phyloP scores from a whole-genome alignment of 2,888 invertebrate species.

The Apomyelois bistriatella region DNA sequence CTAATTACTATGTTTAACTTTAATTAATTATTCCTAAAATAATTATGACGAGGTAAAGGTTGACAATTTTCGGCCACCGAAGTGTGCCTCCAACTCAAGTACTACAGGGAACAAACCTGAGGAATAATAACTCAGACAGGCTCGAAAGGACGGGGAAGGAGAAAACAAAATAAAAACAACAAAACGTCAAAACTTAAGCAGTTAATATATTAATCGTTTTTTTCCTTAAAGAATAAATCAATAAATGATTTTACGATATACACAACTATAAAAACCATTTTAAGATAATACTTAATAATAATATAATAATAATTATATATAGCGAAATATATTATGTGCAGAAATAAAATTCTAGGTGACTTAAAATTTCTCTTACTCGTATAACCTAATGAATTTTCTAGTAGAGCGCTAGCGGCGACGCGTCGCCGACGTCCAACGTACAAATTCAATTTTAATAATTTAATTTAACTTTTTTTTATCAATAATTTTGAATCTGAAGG shows the following conservation, averaged over 20 bases:
- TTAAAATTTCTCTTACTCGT: conserved; percentile 78
- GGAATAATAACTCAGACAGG: conserved; percentile 48
- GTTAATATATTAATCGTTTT: conserved; percentile 79
- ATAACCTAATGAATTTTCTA: conserved; percentile 78
- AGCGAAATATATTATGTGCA: conserved; percentile 81
- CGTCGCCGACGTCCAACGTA: conserved; percentile 58
- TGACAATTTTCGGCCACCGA: conserved; percentile 65
- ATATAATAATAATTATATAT: conserved; percentile 80
- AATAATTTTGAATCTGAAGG: conserved; percentile 83
- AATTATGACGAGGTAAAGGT: conserved; percentile 76
- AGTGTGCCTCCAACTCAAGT: conserved; percentile 49
- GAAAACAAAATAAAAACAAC: conserved; percentile 70
- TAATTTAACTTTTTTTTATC: conserved; percentile 72
- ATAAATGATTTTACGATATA: conserved; percentile 80
- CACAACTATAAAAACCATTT: conserved; percentile 80
- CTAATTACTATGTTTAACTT: conserved; percentile 77
- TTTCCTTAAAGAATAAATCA: conserved; percentile 78
- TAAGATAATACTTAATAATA: conserved; percentile 80
- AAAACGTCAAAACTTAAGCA: conserved; percentile 77
- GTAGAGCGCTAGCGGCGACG: conserved; percentile 55
- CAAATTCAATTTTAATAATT: conserved; percentile 64
- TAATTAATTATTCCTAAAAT: conserved; percentile 78
- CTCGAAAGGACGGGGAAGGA: conserved; percentile 59
- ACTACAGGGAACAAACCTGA: conserved; percentile 41
- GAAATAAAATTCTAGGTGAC: conserved; percentile 81